phyloP scores from a whole-genome alignment of 2,797 vertebrate species.

The Muscicapa striata region DNA sequence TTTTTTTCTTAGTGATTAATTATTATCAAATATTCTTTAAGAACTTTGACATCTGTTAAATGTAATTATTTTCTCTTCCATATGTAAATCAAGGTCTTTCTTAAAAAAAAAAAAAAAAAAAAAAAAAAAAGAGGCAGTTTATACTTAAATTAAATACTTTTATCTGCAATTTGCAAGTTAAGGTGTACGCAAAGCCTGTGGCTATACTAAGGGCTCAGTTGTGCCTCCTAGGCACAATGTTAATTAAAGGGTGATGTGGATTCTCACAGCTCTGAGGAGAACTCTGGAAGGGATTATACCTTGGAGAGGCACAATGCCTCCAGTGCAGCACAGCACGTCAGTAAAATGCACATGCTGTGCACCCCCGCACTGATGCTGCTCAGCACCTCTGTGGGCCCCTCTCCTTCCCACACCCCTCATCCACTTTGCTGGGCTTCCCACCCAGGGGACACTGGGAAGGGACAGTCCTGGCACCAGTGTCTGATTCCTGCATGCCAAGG shows the following conservation, averaged over 20 bases:
- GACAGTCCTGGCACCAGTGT: background rate
- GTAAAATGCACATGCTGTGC: background rate
- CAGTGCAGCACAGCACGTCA: background rate
- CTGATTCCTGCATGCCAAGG: background rate
- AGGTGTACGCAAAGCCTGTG: conserved; percentile 33
- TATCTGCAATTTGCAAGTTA: conserved; percentile 39
- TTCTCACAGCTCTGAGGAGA: background rate
- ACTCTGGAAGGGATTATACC: conserved; percentile 50
- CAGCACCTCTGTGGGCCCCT: background rate
- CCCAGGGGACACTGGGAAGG: background rate
- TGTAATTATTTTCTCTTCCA: conserved; percentile 30
- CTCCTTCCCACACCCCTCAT: background rate
- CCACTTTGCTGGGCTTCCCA: background rate
- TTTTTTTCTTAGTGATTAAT: background rate
- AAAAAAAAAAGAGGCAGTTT: background rate
- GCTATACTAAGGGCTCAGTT: conserved; percentile 15
- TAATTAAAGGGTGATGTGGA: conserved; percentile 62
- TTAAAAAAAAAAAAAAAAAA: background rate
- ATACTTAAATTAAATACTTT: conserved; percentile 41
- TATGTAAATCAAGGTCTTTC: conserved; percentile 27
- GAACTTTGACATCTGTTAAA: conserved; percentile 25
- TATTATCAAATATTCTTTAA: conserved; percentile 7
- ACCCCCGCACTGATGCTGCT: background rate
- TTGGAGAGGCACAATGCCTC: conserved; percentile 37
- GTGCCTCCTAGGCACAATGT: conserved; percentile 54